A percentile compares a stretch with the other conserved stretches of the same genome.
phyloP scores from a whole-genome alignment of 2,888 invertebrate species.

The Osedax frankpressi region DNA sequence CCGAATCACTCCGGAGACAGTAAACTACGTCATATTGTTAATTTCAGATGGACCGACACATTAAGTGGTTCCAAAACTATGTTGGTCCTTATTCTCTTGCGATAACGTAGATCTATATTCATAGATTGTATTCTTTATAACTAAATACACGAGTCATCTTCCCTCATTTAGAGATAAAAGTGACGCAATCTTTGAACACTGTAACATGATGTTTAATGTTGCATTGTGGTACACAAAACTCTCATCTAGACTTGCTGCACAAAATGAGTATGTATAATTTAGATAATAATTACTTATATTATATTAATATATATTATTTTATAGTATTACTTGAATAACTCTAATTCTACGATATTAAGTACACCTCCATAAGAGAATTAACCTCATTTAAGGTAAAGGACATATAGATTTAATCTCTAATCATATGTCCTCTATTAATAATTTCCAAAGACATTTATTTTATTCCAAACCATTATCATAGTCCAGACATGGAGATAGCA shows the following conservation, averaged over 20 bases:
- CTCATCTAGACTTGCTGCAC: conserved; percentile 54
- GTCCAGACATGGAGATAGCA: conserved; percentile 53
- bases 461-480: too few species aligned
- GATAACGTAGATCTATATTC: not conserved
- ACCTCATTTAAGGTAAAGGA: too few species aligned
- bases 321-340: too few species aligned
- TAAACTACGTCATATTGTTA: conserved; percentile 50
- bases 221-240: conserved; percentile 58
- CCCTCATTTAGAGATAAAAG: conserved; percentile 48
- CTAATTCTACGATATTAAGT: too few species aligned
- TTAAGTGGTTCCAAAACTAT: conserved; percentile 48
- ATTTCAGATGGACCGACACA: conserved; percentile 43
- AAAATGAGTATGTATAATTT: conserved; percentile 51
- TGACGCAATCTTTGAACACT: conserved; percentile 54
- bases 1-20: conserved; percentile 48
- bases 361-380: too few species aligned
- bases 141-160: conserved; percentile 28
- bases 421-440: too few species aligned
- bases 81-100: too few species aligned
- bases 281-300: too few species aligned
- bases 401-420: too few species aligned
- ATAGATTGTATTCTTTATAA: too few species aligned
- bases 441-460: too few species aligned
- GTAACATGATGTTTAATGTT: conserved; percentile 53
- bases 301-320: too few species aligned